phyloP scores from a whole-genome alignment of 2,797 vertebrate genomes.

The Leucoraja ocellata region DNA sequence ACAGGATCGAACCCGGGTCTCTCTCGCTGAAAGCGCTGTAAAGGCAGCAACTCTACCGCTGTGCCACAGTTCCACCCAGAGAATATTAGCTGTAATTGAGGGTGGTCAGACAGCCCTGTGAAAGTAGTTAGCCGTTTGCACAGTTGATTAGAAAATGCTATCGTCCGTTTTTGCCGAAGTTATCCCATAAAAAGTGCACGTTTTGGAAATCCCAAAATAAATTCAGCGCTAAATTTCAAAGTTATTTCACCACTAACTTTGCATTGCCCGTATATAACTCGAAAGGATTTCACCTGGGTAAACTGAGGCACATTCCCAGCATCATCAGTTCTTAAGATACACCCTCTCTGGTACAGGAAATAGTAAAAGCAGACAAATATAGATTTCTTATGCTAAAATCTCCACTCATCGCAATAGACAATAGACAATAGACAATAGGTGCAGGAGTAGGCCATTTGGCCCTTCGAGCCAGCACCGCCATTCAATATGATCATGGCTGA shows the following conservation, averaged over 20 bases:
- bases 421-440: too few species aligned
- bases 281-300: not conserved
- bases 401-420: not conserved
- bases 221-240: not conserved
- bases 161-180: not conserved
- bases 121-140: not conserved
- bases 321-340: constrained; percentile 11
- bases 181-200: not conserved
- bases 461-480: too few species aligned
- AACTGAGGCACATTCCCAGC: constrained; percentile 10
- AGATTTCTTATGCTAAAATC: not conserved
- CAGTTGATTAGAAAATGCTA: not conserved
- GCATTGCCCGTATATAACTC: not conserved
- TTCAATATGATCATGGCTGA: too few species aligned
- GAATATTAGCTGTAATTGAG: not conserved
- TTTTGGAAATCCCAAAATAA: not conserved
- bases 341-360: not conserved
- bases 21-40: too few species aligned
- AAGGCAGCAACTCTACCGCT: too few species aligned
- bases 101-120: not conserved
- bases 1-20: too few species aligned
- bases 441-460: too few species aligned
- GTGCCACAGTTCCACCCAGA: too few species aligned
- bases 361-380: not conserved
- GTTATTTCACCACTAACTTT: not conserved